Conservation (phyloP, 1,140 invertebrate genomes). For the Drosophila leontia region DNA sequence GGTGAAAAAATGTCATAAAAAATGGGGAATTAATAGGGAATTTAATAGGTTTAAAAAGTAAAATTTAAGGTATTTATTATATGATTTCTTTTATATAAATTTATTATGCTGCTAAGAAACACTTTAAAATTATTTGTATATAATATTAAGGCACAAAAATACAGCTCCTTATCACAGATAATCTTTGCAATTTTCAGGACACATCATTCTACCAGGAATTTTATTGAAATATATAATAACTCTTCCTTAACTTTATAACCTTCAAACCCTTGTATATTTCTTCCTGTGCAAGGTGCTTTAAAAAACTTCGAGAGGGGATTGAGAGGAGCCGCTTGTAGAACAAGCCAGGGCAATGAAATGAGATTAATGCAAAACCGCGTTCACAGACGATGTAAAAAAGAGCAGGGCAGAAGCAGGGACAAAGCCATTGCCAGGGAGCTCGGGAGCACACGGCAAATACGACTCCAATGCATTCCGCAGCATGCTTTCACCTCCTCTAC, state of each 20-base stretch:
- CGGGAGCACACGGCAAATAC: slow-evolving; percentile 64
- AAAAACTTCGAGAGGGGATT: slow-evolving; percentile 16
- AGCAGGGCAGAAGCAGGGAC: slow-evolving; percentile 41
- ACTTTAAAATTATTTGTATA: too few species aligned
- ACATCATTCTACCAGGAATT: neutral
- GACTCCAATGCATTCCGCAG: slow-evolving; percentile 34
- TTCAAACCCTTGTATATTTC: neutral
- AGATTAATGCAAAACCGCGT: slow-evolving; percentile 79
- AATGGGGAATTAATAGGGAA: neutral
- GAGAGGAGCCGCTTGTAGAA: slow-evolving; percentile 14
- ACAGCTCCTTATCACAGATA: too few species aligned
- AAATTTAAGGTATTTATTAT: neutral
- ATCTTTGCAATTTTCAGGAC: too few species aligned
- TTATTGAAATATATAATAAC: neutral
- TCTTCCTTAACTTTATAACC: neutral
- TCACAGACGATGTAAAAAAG: slow-evolving; percentile 64
- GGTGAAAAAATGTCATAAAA: neutral
- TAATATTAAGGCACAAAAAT: neutral
- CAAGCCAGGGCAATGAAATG: slow-evolving; percentile 72
- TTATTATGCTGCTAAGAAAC: too few species aligned
- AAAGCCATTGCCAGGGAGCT: neutral
- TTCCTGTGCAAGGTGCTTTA: slow-evolving; percentile 22
- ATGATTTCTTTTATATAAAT: neutral
- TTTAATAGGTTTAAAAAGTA: neutral
- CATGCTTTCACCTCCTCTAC: slow-evolving; percentile 28